These are phyloP conservation scores for Dicerorhinus sumatrensis DNA, from an alignment of 2,113 vertebrate species.

Conservation along the genomic window DNA sequence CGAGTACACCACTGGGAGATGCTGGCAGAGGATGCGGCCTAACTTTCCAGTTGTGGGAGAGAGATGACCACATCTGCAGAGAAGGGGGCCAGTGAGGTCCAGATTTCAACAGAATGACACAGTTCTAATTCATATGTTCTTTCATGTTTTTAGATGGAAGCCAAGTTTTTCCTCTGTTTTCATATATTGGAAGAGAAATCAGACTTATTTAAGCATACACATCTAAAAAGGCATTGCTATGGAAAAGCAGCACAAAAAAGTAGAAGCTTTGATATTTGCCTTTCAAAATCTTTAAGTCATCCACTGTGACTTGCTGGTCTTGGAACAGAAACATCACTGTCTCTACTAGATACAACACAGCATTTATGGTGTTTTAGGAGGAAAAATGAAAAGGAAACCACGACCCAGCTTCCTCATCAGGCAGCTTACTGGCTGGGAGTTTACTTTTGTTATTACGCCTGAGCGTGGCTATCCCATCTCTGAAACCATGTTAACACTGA, in stretches of 20 bases:
- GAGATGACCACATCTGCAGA: accelerated
- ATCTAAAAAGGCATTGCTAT: background rate
- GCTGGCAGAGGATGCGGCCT: accelerated
- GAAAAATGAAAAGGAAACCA: background rate
- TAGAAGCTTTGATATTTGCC: background rate
- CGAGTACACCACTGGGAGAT: no score
- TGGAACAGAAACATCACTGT: background rate
- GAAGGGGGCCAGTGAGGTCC: accelerated
- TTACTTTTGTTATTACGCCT: background rate
- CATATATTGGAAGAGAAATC: background rate
- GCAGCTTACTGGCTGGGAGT: background rate
- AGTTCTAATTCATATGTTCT: accelerated
- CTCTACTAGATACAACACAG: no score
- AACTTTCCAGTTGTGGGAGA: no score
- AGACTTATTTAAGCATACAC: background rate
- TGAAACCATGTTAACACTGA: background rate
- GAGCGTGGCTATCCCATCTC: accelerated
- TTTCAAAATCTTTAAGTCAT: no score
- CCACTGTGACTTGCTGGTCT: background rate
- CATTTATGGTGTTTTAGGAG: background rate
- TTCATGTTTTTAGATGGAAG: background rate
- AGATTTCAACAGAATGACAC: no score
- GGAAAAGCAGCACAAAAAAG: background rate
- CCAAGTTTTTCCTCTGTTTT: background rate
- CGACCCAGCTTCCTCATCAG: accelerated